Evolutionary conservation across 2,797 vertebrate genomes (phyloP).

Genomic region (Dendrocincla fuliginosa): DNA sequence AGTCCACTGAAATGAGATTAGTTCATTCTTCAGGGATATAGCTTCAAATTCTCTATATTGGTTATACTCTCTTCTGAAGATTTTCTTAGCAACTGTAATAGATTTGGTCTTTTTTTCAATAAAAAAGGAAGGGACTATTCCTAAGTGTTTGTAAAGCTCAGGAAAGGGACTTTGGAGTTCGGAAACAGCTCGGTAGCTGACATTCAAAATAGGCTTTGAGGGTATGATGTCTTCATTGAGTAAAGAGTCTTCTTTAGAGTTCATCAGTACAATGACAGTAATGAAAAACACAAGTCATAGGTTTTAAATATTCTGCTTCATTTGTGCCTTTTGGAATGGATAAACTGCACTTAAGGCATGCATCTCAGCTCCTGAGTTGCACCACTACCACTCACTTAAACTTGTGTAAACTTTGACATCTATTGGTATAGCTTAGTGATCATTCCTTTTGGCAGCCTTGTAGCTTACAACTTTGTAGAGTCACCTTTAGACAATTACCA

Average conservation of each 20-base stretch:
- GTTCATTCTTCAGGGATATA: conserved; percentile 7
- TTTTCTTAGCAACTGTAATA: not conserved
- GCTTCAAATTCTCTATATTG: conserved; percentile 4
- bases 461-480: not conserved
- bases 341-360: not conserved
- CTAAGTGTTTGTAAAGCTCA: not conserved
- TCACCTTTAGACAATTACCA: not conserved
- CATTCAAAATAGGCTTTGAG: not conserved
- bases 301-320: not conserved
- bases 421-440: not conserved
- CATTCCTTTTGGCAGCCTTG: not conserved
- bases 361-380: not conserved
- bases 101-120: not conserved
- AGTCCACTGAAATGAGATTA: not conserved
- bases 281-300: not conserved
- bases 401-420: not conserved
- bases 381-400: not conserved
- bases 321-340: not conserved
- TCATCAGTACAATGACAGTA: not conserved
- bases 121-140: not conserved
- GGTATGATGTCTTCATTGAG: not conserved
- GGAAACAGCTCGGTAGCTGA: not conserved
- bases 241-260: not conserved
- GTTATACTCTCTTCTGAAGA: not conserved
- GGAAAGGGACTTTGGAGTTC: not conserved